A percentile compares a stretch with the other conserved stretches of the same genome.
Evolutionary conservation across 2,113 vertebrate species (phyloP).

Genomic region (Perca schrenkii): DNA sequence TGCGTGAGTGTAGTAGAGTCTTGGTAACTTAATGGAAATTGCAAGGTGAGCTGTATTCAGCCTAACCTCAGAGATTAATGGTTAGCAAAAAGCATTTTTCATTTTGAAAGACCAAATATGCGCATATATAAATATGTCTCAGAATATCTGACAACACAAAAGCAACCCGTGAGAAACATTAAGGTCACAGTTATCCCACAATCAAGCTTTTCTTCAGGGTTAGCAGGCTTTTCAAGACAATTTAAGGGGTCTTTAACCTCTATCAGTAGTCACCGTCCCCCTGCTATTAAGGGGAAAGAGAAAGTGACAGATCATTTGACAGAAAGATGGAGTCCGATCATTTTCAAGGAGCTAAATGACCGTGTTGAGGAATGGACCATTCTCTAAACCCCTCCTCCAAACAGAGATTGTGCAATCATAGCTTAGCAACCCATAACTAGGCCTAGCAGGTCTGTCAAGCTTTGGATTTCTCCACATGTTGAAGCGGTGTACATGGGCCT

Average conservation of each 20-base stretch:
- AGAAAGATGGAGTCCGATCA: neutral
- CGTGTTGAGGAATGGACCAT: no score
- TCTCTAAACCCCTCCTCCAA: no score
- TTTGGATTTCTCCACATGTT: no score
- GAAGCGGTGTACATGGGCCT: no score
- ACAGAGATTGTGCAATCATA: no score
- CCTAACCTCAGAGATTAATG: constrained; percentile 21
- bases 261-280: neutral
- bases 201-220: constrained; percentile 1
- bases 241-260: neutral
- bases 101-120: constrained; percentile 12
- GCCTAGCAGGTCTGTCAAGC: no score
- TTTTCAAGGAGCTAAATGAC: neutral
- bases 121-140: neutral
- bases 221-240: neutral
- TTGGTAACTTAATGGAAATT: neutral
- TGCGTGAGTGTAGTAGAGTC: neutral
- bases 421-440: no score
- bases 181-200: neutral
- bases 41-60: constrained; percentile 2
- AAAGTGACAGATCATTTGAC: neutral
- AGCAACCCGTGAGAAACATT: neutral
- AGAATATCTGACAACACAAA: neutral
- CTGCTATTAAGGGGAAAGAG: neutral
- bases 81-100: neutral